Percentiles rank a stretch among this genome's conserved stretches.
Evolutionary conservation across 2,888 invertebrate genomes (phyloP).

Genomic region (Nebria salina): DNA sequence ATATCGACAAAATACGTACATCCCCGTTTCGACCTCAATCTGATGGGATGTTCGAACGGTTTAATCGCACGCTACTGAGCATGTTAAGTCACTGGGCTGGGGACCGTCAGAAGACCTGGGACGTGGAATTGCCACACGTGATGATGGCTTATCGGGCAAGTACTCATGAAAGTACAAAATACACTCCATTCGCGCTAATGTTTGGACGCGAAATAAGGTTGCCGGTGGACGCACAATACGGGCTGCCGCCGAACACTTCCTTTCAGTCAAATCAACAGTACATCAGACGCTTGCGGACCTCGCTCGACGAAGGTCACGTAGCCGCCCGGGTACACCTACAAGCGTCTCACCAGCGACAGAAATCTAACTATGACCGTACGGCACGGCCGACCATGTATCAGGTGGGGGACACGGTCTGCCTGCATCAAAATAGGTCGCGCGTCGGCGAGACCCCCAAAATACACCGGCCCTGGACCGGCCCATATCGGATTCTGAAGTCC

Average conservation of each 20-base stretch:
- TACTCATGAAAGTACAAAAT: slow-evolving; percentile 38
- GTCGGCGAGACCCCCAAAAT: slow-evolving; percentile 9
- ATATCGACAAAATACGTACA: slow-evolving; percentile 49
- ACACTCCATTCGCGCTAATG: slow-evolving; percentile 33
- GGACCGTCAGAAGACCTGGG: slow-evolving; percentile 20
- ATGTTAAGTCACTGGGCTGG: slow-evolving; percentile 37
- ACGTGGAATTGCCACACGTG: slow-evolving; percentile 25
- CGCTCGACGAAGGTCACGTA: slow-evolving; percentile 14
- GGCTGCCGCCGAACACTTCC: too few species aligned
- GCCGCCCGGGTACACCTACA: neutral
- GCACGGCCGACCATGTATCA: neutral
- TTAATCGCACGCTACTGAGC: slow-evolving; percentile 49
- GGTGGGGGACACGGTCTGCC: slow-evolving; percentile 16
- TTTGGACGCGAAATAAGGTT: slow-evolving; percentile 12
- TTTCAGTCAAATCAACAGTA: slow-evolving; percentile 7
- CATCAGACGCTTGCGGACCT: neutral
- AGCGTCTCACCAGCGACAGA: slow-evolving; percentile 10
- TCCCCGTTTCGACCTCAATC: slow-evolving; percentile 50
- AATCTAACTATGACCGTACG: slow-evolving; percentile 15
- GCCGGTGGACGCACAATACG: too few species aligned
- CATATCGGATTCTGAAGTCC: slow-evolving; percentile 8
- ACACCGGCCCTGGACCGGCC: slow-evolving; percentile 27
- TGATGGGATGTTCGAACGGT: slow-evolving; percentile 49
- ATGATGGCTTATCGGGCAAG: neutral
- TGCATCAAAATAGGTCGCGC: slow-evolving; percentile 15